Base-by-base conservation (phyloP, 2,888 invertebrate species). In the Napeogenes inachia region DNA sequence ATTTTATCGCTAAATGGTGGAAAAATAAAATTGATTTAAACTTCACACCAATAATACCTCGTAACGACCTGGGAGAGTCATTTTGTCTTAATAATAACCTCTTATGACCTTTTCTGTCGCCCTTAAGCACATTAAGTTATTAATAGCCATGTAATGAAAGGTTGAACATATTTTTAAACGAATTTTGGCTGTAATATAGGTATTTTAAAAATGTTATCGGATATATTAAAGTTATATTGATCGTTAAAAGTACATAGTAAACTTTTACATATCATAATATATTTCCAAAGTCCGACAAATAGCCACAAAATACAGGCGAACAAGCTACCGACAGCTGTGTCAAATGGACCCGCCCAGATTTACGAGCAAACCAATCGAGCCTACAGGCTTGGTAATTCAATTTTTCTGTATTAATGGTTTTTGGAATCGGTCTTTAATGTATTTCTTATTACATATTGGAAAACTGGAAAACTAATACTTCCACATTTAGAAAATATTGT, bases 21-120 rank as follows among this genome's bases (percentile, higher is more conserved):
- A 59, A 62, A 82, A 81, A 82, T 81, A 81, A 82, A 83, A 80
- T 77, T 84, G 83, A 84, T 85, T 84, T 83, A 82, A 74, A 71
- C 63, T 65, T 68, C 60, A 57, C 64, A 61, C 76, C 82, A 79
- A 81, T 84, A 82, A 82, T 77, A 74, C 73, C 70, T 66, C 67
- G 61, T 80, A 82, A 84, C 78, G 79, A 75, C 75, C 74, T 67
- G 69, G 63, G 67, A 54, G 69, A 80, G 82, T 78, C 84, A 80
- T 84, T 85, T 65, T 68, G 71, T 72, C 75, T 75, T 79, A 81
- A 80, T 82, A 84, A 86, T 78, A 85, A 78, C 80, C 81, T 75
- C 82, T 84, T 81, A 82, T 80, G 82, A 79, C 81, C 80, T 75
- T 74, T 75, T 74, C 74, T 78, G 77, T 77, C 79, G 69, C 64